Percentiles rank a stretch among this genome's conserved stretches.
phyloP scores from a whole-genome alignment of 1,140 invertebrate species.

The Arctopsyche grandis region DNA sequence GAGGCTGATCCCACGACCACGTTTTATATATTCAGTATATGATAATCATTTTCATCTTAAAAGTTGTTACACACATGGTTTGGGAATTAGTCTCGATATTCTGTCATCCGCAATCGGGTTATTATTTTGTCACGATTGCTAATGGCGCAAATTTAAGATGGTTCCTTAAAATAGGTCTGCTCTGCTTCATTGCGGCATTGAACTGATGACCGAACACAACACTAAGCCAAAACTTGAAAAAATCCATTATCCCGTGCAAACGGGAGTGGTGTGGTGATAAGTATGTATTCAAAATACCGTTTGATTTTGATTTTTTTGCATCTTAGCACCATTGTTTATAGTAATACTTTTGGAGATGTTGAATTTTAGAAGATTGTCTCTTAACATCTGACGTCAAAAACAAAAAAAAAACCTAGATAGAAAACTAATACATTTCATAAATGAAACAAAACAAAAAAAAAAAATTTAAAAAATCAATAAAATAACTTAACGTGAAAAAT shows the following conservation, averaged over 20 bases:
- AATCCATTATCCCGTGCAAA: conserved; percentile 3
- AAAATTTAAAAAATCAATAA: not conserved
- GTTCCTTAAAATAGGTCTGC: not conserved
- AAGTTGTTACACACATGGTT: not conserved
- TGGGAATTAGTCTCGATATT: conserved; percentile 1
- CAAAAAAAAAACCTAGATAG: conserved; percentile 12
- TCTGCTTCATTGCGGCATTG: conserved; percentile 6
- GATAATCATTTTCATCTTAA: not conserved
- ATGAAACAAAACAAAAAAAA: not conserved
- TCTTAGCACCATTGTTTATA: not conserved
- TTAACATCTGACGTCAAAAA: not conserved
- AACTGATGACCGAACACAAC: not conserved
- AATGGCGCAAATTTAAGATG: not conserved
- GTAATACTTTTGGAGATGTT: not conserved
- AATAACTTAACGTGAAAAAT: not conserved
- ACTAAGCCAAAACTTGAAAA: not conserved
- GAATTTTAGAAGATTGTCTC: too few species aligned
- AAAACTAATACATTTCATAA: not conserved
- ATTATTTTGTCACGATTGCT: not conserved
- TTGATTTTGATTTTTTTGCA: not conserved
- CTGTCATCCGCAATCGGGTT: not conserved
- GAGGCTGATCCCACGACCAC: not conserved
- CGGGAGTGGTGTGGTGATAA: conserved; percentile 5
- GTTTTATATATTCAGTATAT: too few species aligned
- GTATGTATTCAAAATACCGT: not conserved